Base-by-base conservation (phyloP, 2,113 vertebrate genomes). In the Atlantisia rogersi region DNA sequence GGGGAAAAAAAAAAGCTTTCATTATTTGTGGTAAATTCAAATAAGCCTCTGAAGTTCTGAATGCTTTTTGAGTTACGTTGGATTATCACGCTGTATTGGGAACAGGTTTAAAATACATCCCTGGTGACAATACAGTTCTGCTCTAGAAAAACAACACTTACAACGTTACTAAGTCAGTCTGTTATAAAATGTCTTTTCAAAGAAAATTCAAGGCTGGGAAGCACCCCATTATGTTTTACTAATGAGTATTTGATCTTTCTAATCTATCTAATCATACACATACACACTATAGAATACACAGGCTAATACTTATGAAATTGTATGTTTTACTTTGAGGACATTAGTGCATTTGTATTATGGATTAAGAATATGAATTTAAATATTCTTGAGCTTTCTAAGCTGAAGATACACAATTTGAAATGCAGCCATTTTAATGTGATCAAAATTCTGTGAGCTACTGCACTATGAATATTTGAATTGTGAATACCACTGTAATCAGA, bases 351-450 rank as follows among this genome's bases (percentile, higher is more conserved):
- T 96, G 94, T 96, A 97, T 96, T 95, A 93, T 5, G 86, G 96
- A 94, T 97, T 94, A 94, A 96, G 95, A 97, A 96, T 92, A 78
- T 95, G 96, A 95, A 97, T 97, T 95, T 83, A 71, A 95, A 97
- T 83, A 97, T 96, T 94, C 96, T 97, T 94, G 93, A 94, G 92
- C 82, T 96, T 88, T 92, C 90, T 94, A 58, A 75, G 94, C 90
- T 65, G 94, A 76, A 89, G 93, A 89, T 85, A 15, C 69, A 42
- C 90, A 60, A 86, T 95, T 94, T 97, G 90, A 96, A 95, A 96
- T 8, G 68, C 92, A 97, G 93, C 96, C 95, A 91, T 94, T 91
- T 95, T 88, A 76, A 88, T 92, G 89, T 55, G 92, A 94, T 96
- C 93, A 95, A 63, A 85, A 95, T 94, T 90, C 94, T 88, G 68